A percentile compares a stretch with the other conserved stretches of the same genome.
phyloP scores from a whole-genome alignment of 64 coral and sea anemone species.

The Hydrozoanthus tunicans region DNA sequence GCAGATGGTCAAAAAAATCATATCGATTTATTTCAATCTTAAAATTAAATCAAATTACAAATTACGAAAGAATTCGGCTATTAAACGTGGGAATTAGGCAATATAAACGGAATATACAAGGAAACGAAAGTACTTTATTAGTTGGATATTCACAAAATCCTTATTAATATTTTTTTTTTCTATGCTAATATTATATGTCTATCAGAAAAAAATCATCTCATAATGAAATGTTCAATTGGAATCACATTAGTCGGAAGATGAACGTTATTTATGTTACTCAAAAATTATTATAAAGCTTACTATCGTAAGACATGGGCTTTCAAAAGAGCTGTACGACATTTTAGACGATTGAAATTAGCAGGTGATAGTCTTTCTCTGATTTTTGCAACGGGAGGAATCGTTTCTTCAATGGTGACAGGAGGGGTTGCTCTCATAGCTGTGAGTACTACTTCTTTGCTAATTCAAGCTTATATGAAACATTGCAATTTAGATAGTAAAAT shows the following conservation, averaged over 20 bases:
- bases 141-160: no score
- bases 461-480: conserved; percentile 21
- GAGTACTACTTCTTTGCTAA: neutral
- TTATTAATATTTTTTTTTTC: no score
- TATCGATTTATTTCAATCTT: no score
- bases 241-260: neutral
- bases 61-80: no score
- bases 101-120: no score
- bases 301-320: conserved; percentile 3
- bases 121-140: no score
- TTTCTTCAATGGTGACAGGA: no score
- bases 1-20: no score
- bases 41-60: no score
- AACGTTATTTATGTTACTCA: neutral
- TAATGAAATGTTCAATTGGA: conserved; percentile 3
- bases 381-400: neutral
- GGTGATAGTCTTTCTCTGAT: neutral
- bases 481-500: neutral
- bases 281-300: neutral
- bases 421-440: neutral
- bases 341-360: neutral
- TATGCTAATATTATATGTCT: no score
- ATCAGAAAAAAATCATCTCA: no score
- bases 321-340: neutral
- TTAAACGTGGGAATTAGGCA: no score